Evolutionary conservation across 2,888 invertebrate genomes (phyloP), one percentile per base, ranked within the genome.

Genomic region (Leptinotarsa tumamoca): DNA sequence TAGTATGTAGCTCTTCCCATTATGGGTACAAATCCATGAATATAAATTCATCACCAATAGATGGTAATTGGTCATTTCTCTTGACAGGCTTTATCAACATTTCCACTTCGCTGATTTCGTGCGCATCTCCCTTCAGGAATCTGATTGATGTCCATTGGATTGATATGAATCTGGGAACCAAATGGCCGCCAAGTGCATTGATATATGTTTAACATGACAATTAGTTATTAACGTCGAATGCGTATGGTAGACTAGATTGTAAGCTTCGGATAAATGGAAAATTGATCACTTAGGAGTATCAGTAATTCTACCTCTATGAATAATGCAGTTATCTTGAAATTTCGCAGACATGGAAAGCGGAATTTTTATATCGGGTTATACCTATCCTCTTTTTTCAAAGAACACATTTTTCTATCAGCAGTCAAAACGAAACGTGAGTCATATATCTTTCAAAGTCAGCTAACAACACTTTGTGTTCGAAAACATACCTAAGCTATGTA

Each of bases 101-200:
- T 80, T 80, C 80, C 76, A 67, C 72, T 67, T 76, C 73, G 78
- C 68, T 79, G 79, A 75, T 75, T 79, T 76, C 74, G 71, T 71
- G 73, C 72, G 43, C 67, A 72, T 71, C 69, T 75, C 79, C 75
- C 79, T 76, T 78, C 77, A 78, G 77, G 70, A 74, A 77, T 68
- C 81, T 82, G 82, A 83, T 83, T 82, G 82, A 83, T 82, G 82
- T 78, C 43, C 67, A 70, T 52, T 71, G 73, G 77, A 82, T 79
- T 83, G 83, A 83, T 83, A 82, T 78, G 74, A 77, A 82, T 81
- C 82, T 78, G 77, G 71, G 76, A 75, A 74, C 33, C 76, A 61
- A 79, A 81, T 77, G 80, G 77, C 80, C 80, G 78, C 81, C 82
- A 79, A 71, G 74, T 72, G 78, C 80, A 83, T 83, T 80, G 82